Conservation (phyloP, 2,113 vertebrate species). For the Ranitomeya variabilis region DNA sequence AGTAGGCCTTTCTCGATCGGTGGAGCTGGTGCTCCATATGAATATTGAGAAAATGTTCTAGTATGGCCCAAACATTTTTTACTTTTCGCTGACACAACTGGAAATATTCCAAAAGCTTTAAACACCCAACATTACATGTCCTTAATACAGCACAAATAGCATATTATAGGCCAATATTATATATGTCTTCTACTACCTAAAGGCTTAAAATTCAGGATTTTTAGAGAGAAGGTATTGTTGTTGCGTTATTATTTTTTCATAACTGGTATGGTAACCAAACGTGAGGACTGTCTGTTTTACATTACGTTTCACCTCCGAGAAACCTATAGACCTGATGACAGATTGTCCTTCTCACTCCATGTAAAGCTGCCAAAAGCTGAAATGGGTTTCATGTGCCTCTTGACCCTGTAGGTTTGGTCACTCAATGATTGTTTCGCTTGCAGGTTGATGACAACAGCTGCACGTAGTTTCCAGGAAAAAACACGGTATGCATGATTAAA, state of each 20-base stretch:
- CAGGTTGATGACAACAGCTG: slow-evolving; percentile 39
- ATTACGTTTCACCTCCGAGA: background rate
- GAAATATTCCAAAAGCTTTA: no score
- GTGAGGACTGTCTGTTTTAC: background rate
- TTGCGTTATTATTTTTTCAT: background rate
- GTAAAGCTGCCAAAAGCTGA: slow-evolving; percentile 28
- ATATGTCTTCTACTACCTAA: no score
- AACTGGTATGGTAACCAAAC: background rate
- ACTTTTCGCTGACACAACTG: no score
- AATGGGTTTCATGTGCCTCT: slow-evolving; percentile 16
- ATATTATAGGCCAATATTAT: no score
- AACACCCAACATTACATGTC: no score
- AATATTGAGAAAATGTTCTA: no score
- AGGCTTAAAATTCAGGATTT: no score
- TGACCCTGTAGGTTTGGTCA: background rate
- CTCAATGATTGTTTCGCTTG: slow-evolving; percentile 24
- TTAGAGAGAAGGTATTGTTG: no score
- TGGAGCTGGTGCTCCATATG: no score
- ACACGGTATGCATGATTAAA: background rate
- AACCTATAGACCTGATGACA: background rate
- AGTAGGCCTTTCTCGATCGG: no score
- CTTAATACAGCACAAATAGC: no score
- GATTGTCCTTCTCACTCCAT: slow-evolving; percentile 16
- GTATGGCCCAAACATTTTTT: no score
- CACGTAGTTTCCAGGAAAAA: slow-evolving; percentile 25